Percentiles rank a stretch among this genome's conserved stretches.
Conservation (phyloP, 1,140 invertebrate species). For the Doryteuthis pealeii region DNA sequence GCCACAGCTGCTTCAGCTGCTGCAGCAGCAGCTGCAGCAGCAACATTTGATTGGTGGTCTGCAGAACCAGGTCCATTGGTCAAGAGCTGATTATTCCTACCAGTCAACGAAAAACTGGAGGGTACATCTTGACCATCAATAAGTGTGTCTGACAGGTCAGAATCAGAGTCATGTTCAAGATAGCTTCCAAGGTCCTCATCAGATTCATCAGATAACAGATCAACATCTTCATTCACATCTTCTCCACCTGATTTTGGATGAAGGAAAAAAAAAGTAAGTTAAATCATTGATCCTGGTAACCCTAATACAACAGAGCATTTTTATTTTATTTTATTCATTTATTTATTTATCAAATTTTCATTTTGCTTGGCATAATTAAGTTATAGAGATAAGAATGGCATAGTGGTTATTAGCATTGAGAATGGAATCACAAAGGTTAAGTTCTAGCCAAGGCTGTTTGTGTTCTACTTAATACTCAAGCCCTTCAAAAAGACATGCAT, state of each 20-base stretch:
- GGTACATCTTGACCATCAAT: constrained; percentile 43
- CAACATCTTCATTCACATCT: constrained; percentile 30
- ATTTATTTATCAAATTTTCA: too few relatives aligned
- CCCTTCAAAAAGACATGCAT: too few relatives aligned
- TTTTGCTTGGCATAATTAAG: too few relatives aligned
- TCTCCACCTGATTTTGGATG: constrained; percentile 35
- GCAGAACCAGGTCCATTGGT: neutral
- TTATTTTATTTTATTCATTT: too few relatives aligned
- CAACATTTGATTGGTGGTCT: neutral
- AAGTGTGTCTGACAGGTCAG: constrained; percentile 46
- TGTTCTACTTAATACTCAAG: too few relatives aligned
- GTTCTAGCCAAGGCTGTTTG: too few relatives aligned
- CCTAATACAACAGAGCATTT: too few relatives aligned
- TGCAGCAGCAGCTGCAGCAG: neutral
- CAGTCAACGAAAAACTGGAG: constrained; percentile 22
- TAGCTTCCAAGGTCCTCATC: constrained; percentile 51
- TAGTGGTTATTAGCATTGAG: too few relatives aligned
- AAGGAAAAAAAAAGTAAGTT: constrained; percentile 10
- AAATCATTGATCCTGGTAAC: too few relatives aligned
- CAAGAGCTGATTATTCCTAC: neutral
- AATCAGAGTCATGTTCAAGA: constrained; percentile 50
- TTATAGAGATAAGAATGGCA: too few relatives aligned
- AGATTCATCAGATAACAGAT: constrained; percentile 47
- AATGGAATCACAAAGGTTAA: too few relatives aligned
- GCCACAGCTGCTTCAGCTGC: neutral